Base-by-base conservation (phyloP, 2,888 invertebrate species). In the Sthenelais limicola region DNA sequence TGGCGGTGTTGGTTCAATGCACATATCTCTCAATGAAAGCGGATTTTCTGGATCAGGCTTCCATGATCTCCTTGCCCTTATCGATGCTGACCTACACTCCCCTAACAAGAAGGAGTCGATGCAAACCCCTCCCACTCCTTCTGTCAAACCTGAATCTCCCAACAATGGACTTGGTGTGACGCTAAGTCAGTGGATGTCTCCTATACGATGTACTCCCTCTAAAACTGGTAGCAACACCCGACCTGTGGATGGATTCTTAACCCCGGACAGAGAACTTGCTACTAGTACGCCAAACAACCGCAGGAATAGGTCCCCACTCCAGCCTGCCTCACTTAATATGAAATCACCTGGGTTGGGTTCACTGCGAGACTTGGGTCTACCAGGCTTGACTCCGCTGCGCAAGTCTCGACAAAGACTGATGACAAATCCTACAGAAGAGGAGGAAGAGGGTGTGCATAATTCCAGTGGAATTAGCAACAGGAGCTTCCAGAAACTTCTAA, bases 111-210 rank as follows among this genome's bases (percentile, higher is more conserved):
- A 76, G 67, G 74, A 68, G n/a, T 71, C 62, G 68, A 71, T 78
- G 47, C 68, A 72, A 76, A 72, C 74, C 56, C 80, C 76, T 79
- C 0, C 88, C 91, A n/a, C n/a, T n/a, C n/a, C n/a, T n/a, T n/a
- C n/a, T n/a, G n/a, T n/a, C n/a, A 87, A 92, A 95, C 76, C 94
- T 95, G 38, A 95, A 95, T 28, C 48, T 18, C 2, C 24, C 12
- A 2, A 35, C 0, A 32, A n/a, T 4, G 26, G 38, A 1, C 38
- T 43, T 21, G 35, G 21, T 28, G 3, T 21, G 38, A 38, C n/a
- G 12, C 43, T 48, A 24, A 67, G 67, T 48, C 67, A 47, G 1
- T 71, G 71, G 71, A 72, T 72, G 24, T 72, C 72, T 0, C 72
- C 72, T 26, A 72, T 72, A 32, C 30, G 52, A 5, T 30, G 66